A percentile compares a stretch with the other conserved stretches of the same genome.
Conservation (phyloP, 2,888 invertebrate species). For the Myopa testacea region DNA sequence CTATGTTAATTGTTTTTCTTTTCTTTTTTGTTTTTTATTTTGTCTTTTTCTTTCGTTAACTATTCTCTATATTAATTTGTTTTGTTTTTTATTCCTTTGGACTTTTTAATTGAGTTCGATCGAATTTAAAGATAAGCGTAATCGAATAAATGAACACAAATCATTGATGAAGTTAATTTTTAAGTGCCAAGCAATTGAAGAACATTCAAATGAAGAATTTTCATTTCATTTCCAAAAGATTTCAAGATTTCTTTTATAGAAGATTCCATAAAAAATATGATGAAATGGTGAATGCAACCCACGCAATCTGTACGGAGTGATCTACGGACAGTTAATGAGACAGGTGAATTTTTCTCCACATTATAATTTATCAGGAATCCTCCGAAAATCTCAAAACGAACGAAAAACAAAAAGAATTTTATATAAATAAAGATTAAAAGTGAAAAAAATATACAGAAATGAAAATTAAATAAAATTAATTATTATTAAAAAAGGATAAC, state of each 20-base stretch:
- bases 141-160: constrained; percentile 16
- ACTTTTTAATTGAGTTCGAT: constrained; percentile 27
- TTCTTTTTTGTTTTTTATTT: not conserved
- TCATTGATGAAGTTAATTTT: constrained; percentile 25
- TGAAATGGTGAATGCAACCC: too few species aligned
- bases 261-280: not conserved
- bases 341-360: too few species aligned
- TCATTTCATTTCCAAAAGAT: not conserved
- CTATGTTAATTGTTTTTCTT: too few species aligned
- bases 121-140: constrained; percentile 7
- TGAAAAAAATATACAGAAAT: not conserved
- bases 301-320: too few species aligned
- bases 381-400: too few species aligned
- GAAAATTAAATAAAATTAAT: not conserved
- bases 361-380: too few species aligned
- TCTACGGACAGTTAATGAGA: too few species aligned
- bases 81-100: not conserved
- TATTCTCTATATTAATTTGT: not conserved
- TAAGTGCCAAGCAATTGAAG: constrained; percentile 12
- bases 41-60: not conserved
- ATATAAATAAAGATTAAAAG: too few species aligned
- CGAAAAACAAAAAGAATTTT: too few species aligned
- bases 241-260: constrained; percentile 1
- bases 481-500: not conserved
- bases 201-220: not conserved